A percentile compares a stretch with the other conserved stretches of the same genome.
Conservation (phyloP, 2,888 invertebrate species). For the Nycteola revayana region DNA sequence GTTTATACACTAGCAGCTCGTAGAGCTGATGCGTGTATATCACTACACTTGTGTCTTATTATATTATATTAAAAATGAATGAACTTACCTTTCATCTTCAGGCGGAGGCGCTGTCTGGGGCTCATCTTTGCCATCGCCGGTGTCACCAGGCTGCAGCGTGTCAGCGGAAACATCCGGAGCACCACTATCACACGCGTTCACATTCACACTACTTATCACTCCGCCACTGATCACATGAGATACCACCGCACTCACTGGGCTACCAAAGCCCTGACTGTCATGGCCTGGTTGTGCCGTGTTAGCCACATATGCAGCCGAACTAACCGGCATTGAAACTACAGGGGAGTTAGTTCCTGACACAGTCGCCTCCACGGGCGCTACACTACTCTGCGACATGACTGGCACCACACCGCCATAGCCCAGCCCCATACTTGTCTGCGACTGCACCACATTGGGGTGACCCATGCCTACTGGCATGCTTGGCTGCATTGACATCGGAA, state of each 20-base stretch:
- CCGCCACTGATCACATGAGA: slow-evolving; percentile 72
- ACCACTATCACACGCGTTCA: slow-evolving; percentile 75
- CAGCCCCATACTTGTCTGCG: slow-evolving; percentile 74
- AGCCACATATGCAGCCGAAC: slow-evolving; percentile 61
- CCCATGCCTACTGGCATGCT: slow-evolving; percentile 73
- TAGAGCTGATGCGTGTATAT: no score
- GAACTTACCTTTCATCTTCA: slow-evolving; percentile 78
- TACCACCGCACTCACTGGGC: slow-evolving; percentile 77
- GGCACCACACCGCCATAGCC: slow-evolving; percentile 72
- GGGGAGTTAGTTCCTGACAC: slow-evolving; percentile 79
- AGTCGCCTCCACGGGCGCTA: slow-evolving; percentile 67
- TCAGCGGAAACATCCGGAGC: slow-evolving; percentile 62
- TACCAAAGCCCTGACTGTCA: slow-evolving; percentile 76
- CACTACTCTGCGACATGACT: slow-evolving; percentile 78
- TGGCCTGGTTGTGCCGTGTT: slow-evolving; percentile 61
- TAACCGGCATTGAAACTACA: slow-evolving; percentile 75
- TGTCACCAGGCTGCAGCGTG: slow-evolving; percentile 59
- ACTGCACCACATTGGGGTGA: slow-evolving; percentile 73
- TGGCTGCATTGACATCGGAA: slow-evolving; percentile 78
- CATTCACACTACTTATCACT: slow-evolving; percentile 74
- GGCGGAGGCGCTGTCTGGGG: slow-evolving; percentile 53
- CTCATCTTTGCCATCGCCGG: slow-evolving; percentile 73
- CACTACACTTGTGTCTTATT: no score
- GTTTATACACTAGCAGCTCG: no score
- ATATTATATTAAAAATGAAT: no score